Base-by-base conservation (phyloP, 2,888 invertebrate genomes). In the Lypha dubia region DNA sequence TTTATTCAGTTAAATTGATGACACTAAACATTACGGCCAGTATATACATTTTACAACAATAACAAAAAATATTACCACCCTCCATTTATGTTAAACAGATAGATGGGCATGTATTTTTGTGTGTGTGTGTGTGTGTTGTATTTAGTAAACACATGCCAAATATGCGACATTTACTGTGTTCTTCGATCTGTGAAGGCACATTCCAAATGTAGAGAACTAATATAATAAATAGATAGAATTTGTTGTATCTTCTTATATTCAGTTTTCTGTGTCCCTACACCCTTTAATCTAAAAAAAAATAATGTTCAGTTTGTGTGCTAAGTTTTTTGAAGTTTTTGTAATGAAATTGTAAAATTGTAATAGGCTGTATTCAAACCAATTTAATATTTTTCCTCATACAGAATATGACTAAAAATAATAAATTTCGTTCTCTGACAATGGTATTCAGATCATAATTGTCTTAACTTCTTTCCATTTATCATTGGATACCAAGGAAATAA, bases 131-230 rank as follows among this genome's bases (percentile, higher is more conserved):
- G n/a, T n/a, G n/a, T 53, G 63, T 41, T 49, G 49, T 35, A 65
- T 73, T 76, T 74, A 81, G 56, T 70, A 74, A 84, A 86, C 87
- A 88, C 86, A 86, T 87, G 86, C 83, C 85, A 86, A 83, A 81
- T 81, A 67, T 41, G 63, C 79, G 71, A 83, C 60, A 79, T 81
- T 81, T 77, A 84, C 20, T 87, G 89, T 90, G 90, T 89, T 88
- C 91, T 89, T 85, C 88, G 89, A 90, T 89, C 90, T 90, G 90
- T 90, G 90, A 90, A 90, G 91, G 89, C 90, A 89, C 91, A 90
- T 89, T 89, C 90, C 91, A 88, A 87, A 89, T 89, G 83, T 86
- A 46, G 4, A 44, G 28, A 51, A 20, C n/a, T 32, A 44, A 44
- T 28, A 17, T 20, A 65, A 38, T 8, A 20, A 63, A 44, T 44